These are phyloP conservation scores for Nothocercus nigrocapillus DNA, from an alignment of 2,113 vertebrate species.

Conservation along the genomic window DNA sequence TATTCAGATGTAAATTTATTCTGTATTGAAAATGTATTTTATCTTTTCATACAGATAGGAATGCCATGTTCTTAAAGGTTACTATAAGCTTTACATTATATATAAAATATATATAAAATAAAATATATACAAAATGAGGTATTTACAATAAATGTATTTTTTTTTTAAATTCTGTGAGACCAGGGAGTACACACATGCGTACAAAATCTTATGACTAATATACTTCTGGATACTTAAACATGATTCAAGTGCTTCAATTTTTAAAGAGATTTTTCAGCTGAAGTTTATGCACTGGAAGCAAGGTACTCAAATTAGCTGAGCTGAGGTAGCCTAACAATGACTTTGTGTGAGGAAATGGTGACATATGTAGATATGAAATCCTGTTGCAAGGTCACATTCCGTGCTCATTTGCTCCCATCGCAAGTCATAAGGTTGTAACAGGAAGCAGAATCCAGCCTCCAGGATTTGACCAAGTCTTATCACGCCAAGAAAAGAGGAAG, in stretches of 20 bases:
- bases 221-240: not conserved
- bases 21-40: not conserved
- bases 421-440: rapidly evolving
- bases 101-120: not conserved
- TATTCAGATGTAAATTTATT: too few species aligned
- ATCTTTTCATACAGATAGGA: not conserved
- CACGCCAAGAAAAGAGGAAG: not conserved
- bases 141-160: not conserved
- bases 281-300: not conserved
- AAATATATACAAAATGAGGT: not conserved
- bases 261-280: not conserved
- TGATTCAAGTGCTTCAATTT: not conserved
- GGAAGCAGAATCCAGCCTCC: not conserved
- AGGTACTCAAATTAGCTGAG: not conserved
- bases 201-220: not conserved
- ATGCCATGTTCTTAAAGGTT: not conserved
- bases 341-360: rapidly evolving
- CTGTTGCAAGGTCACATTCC: rapidly evolving
- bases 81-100: not conserved
- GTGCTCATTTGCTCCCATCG: not conserved
- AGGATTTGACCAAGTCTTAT: not conserved
- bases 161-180: not conserved
- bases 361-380: not conserved
- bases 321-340: not conserved
- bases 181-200: not conserved